A percentile compares a stretch with the other conserved stretches of the same genome.
phyloP scores from a whole-genome alignment of 2,113 vertebrate species.

The Solenodon paradoxus region DNA sequence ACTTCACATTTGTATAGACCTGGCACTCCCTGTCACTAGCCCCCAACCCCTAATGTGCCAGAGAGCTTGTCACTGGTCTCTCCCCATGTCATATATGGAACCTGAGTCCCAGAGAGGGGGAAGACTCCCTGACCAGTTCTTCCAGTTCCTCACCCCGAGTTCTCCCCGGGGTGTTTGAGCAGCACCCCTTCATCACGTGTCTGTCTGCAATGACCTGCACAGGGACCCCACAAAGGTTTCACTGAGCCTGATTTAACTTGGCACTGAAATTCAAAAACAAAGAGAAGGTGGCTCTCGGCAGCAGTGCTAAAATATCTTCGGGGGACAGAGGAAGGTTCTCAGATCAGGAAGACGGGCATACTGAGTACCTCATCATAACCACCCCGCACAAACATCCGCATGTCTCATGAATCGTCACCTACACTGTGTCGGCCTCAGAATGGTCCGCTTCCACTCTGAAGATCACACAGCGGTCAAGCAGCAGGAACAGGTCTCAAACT shows the following conservation, averaged over 20 bases:
- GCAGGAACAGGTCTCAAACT: neutral
- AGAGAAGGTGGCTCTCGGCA: neutral
- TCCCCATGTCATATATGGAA: neutral
- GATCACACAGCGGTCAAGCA: neutral
- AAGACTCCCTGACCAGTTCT: neutral
- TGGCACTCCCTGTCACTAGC: neutral
- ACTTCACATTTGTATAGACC: neutral
- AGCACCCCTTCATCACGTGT: neutral
- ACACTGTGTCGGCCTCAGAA: neutral
- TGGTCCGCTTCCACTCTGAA: accelerated
- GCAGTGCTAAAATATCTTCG: neutral
- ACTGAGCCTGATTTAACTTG: neutral
- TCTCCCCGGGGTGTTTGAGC: neutral
- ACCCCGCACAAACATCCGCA: neutral
- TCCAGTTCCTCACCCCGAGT: neutral
- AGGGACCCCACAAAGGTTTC: neutral
- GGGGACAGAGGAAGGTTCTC: neutral
- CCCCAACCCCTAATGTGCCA: neutral
- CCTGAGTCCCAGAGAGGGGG: neutral
- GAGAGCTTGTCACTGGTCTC: neutral
- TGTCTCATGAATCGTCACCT: neutral
- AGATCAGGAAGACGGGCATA: accelerated
- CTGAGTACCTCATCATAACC: accelerated
- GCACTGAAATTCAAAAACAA: neutral
- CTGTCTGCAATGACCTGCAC: neutral